Percentiles rank a stretch among this genome's conserved stretches.
Evolutionary conservation across 1,140 invertebrate species (phyloP).

Genomic region (Matsumurasca onukii): DNA sequence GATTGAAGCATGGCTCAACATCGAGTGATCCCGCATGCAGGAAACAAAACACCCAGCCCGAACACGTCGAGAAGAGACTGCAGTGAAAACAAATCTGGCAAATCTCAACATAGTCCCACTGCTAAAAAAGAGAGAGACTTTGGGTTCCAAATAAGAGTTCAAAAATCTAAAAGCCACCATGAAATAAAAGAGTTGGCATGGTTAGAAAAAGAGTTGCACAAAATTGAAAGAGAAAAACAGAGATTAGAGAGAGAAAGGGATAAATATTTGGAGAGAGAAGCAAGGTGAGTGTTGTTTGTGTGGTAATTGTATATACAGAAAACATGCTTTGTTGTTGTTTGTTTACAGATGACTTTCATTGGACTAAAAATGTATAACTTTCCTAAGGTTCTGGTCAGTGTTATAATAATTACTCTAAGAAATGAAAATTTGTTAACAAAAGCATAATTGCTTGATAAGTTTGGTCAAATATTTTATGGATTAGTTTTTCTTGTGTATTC

Average conservation of each 20-base stretch:
- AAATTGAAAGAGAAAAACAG: conserved; percentile 62
- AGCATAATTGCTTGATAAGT: no score
- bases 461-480: no score
- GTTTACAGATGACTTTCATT: no score
- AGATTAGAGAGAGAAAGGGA: conserved; percentile 60
- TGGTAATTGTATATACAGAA: no score
- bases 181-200: conserved; percentile 54
- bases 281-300: conserved; percentile 51
- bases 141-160: conserved; percentile 18
- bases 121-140: conserved; percentile 29
- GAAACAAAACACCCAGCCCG: conserved; percentile 47
- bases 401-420: no score
- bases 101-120: conserved; percentile 41
- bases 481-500: no score
- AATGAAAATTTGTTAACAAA: no score
- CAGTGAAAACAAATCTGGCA: conserved; percentile 39
- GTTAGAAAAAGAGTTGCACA: conserved; percentile 60
- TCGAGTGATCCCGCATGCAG: conserved; percentile 6
- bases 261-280: conserved; percentile 61
- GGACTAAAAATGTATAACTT: no score
- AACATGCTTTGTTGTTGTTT: no score
- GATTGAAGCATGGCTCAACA: conserved; percentile 41
- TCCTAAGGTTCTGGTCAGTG: no score
- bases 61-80: conserved; percentile 47
- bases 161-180: conserved; percentile 30